Evolutionary conservation across 2,888 invertebrate genomes (phyloP), one percentile per base, ranked within the genome.

Genomic region (Lagria hirta): DNA sequence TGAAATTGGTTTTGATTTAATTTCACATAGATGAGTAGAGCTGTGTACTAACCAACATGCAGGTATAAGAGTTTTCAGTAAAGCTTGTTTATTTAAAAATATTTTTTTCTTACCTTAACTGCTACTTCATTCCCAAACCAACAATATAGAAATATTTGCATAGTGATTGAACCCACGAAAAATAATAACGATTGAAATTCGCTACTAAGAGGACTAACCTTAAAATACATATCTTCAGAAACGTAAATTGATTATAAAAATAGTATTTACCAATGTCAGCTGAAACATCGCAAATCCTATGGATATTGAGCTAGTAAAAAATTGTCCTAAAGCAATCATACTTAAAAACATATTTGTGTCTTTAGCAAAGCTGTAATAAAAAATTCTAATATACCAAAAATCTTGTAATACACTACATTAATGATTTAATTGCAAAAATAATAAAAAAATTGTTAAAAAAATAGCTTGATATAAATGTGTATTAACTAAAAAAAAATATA

Each of bases 81-180:
- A n/a, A n/a, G n/a, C n/a, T n/a, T n/a, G n/a, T n/a, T n/a, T n/a
- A n/a, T n/a, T n/a, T n/a, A n/a, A n/a, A n/a, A n/a, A n/a, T n/a
- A n/a, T n/a, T n/a, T n/a, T n/a, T n/a, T n/a, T n/a, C n/a, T 16
- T 32, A 33, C 33, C 12, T 33, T 33, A n/a, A 33, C 14, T 22
- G 21, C 33, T 2, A 33, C 20, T 33, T 33, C 33, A 14, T 33
- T 34, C 5, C 23, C 24, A 11, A 23, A 34, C 34, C 34, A 34
- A 16, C 23, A 34, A 11, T 23, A 34, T 4, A 34, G 23, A 13
- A 34, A 34, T 10, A 23, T 34, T 23, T 34, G 16, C 2, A 22
- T 7, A 10, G 24, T 34, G 5, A 34, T 23, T 2, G 22, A 15
- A 11, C n/a, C 10, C 7, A 10, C 10, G 12, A 11, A 34, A n/a